Evolutionary conservation across 1,140 invertebrate species (phyloP).

Genomic region (Drosophila nasuta): DNA sequence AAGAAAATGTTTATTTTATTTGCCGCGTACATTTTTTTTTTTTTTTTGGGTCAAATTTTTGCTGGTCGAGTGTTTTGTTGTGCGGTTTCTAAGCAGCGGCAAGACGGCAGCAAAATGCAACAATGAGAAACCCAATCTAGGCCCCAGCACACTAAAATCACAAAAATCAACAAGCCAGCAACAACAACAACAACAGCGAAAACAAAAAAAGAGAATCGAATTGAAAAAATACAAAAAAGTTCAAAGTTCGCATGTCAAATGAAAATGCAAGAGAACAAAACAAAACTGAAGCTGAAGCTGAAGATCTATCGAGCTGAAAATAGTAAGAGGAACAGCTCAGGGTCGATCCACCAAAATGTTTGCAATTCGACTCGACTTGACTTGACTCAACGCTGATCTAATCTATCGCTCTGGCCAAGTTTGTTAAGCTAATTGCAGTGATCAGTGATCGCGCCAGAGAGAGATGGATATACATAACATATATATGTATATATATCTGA

Average conservation of each 20-base stretch:
- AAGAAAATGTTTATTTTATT: conserved; percentile 50
- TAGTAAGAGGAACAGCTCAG: conserved; percentile 24
- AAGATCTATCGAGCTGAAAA: conserved; percentile 17
- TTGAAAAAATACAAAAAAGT: conserved; percentile 54
- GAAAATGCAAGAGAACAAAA: conserved; percentile 3
- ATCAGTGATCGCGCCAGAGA: not conserved
- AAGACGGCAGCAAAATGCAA: conserved; percentile 25
- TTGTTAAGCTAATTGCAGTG: not conserved
- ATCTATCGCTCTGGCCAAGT: not conserved
- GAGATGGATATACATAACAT: not conserved
- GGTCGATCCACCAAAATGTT: conserved; percentile 21
- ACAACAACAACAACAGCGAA: conserved; percentile 9
- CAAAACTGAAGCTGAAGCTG: not conserved
- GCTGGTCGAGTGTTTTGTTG: conserved; percentile 66
- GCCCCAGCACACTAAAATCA: not conserved
- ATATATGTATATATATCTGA: too few species aligned
- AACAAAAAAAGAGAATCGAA: conserved; percentile 10
- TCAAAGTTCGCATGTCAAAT: conserved; percentile 63
- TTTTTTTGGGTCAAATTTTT: conserved; percentile 56
- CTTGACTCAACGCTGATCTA: not conserved
- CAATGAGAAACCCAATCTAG: conserved; percentile 36
- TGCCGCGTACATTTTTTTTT: conserved; percentile 20
- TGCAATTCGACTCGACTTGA: not conserved
- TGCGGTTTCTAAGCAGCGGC: conserved; percentile 57
- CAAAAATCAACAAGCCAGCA: too few species aligned